Percentiles rank a stretch among this genome's conserved stretches.
phyloP scores from a whole-genome alignment of 2,888 invertebrate genomes.

The Lacanobia oleracea region DNA sequence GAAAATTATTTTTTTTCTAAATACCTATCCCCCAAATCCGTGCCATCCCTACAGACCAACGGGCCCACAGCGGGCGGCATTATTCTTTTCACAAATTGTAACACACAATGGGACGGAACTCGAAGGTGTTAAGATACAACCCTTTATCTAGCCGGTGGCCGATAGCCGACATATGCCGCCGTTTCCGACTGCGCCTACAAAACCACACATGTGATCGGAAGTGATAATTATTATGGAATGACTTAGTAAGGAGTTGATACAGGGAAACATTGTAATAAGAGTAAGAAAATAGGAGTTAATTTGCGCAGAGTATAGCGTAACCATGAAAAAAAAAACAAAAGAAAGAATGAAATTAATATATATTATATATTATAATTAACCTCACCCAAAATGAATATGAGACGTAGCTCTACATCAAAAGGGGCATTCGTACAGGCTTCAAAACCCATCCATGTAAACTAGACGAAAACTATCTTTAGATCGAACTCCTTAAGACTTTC shows the following conservation, averaged over 20 bases:
- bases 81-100: conserved; percentile 81
- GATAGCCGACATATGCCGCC: conserved; percentile 78
- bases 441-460: not conserved
- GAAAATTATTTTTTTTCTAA: not conserved
- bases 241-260: not conserved
- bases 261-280: not conserved
- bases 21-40: conserved; percentile 65
- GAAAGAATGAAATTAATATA: not conserved
- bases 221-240: conserved; percentile 44
- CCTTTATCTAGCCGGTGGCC: conserved; percentile 78
- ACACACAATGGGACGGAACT: conserved; percentile 77
- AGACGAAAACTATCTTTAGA: not conserved
- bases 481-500: no score
- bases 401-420: not conserved
- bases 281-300: not conserved
- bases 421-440: not conserved
- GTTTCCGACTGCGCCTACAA: conserved; percentile 78
- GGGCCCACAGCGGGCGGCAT: conserved; percentile 75
- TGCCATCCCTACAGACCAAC: conserved; percentile 73
- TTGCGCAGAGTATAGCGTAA: not conserved
- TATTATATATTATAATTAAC: no score
- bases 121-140: conserved; percentile 85
- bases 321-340: not conserved
- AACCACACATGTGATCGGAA: conserved; percentile 68
- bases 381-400: no score